Evolutionary conservation across 2,113 vertebrate species (phyloP).

Genomic region (Rynchops niger): DNA sequence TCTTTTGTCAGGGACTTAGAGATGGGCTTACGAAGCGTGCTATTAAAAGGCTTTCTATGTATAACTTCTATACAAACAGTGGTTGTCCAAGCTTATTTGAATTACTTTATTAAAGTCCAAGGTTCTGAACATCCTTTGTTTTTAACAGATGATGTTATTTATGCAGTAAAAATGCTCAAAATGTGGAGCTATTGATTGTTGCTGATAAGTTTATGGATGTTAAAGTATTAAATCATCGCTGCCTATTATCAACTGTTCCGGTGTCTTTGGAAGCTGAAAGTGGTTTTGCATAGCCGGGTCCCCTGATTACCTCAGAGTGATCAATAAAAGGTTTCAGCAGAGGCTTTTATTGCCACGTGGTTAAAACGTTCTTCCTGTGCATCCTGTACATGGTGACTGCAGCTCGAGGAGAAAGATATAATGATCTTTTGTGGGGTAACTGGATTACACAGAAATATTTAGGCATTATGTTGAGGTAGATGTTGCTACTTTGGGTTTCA

Average conservation of each 20-base stretch:
- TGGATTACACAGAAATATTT: background rate
- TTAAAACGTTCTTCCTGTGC: conserved; percentile 41
- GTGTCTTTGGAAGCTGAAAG: conserved; percentile 25
- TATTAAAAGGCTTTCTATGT: conserved; percentile 61
- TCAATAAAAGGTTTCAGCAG: conserved; percentile 61
- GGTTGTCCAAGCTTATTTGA: conserved; percentile 52
- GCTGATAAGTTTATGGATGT: conserved; percentile 54
- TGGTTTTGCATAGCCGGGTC: background rate
- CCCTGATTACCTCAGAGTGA: background rate
- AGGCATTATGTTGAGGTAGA: background rate
- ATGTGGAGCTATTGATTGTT: conserved; percentile 52
- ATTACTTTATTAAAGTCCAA: conserved; percentile 30
- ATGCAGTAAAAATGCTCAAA: conserved; percentile 41
- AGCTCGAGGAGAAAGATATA: background rate
- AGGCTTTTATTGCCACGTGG: conserved; percentile 50
- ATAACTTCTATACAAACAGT: conserved; percentile 53
- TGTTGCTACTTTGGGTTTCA: background rate
- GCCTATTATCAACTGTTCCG: conserved; percentile 4
- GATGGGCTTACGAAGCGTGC: conserved; percentile 21
- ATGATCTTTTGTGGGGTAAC: background rate
- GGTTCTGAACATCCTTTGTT: conserved; percentile 53
- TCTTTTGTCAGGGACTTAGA: conserved; percentile 46
- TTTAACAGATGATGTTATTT: conserved; percentile 54
- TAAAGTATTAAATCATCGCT: conserved; percentile 50
- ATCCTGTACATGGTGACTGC: conserved; percentile 7